Base-by-base conservation (phyloP, 2,888 invertebrate genomes). In the Norana najaformis region DNA sequence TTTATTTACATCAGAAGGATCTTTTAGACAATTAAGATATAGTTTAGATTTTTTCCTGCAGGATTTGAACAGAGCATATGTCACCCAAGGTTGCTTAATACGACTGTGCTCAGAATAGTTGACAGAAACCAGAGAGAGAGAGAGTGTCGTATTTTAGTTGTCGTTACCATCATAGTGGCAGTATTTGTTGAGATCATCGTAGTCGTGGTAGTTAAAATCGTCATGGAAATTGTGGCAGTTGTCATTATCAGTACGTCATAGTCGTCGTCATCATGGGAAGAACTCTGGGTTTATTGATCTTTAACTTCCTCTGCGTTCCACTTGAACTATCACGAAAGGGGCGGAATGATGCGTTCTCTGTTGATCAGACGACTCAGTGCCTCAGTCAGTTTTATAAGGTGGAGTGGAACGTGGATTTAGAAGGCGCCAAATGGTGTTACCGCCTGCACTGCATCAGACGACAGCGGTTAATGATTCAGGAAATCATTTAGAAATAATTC, bases 401-500 rank as follows among this genome's bases (percentile, higher is more conserved):
- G n/a, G n/a, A n/a, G n/a, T n/a, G n/a, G 47, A 11, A n/a, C 5
- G 69, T 8, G 69, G 69, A 69, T 69, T n/a, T 69, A n/a, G 11
- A 8, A 69, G 69, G 69, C 69, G 69, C 69, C 69, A 69, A 8
- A 4, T 69, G 69, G 69, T 69, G n/a, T n/a, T 69, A 69, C 69
- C 69, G 11, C 69, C 69, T 69, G n/a, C 11, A 69, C 69, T n/a
- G 69, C 13, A n/a, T 30, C 69, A 69, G 69, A 69, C 69, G 69
- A n/a, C 69, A n/a, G n/a, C 69, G 69, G 69, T n/a, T n/a, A 69
- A 13, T 69, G 69, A n/a, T 69, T 69, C n/a, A 30, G n/a, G 69
- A n/a, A n/a, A n/a, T n/a, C n/a, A n/a, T n/a, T n/a, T n/a, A n/a
- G 69, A 69, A 69, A 69, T 69, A 69, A 69, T 69, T 69, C 69